These are phyloP conservation scores for Gerosis bhagava DNA, from an alignment of 2,888 invertebrate species.

Conservation along the genomic window DNA sequence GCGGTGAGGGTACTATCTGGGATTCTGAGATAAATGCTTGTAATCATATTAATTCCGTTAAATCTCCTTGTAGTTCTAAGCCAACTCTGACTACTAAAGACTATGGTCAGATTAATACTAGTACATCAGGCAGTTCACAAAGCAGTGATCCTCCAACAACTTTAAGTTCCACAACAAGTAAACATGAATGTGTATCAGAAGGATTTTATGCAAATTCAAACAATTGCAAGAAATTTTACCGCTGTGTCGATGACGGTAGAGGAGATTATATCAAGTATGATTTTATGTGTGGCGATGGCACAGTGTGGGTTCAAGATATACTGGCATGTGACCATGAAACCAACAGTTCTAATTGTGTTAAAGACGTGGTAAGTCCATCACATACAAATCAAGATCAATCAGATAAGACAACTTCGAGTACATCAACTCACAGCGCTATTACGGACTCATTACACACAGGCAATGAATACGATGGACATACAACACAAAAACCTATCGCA, in stretches of 20 bases:
- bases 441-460: too few species aligned
- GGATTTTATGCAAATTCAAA: constrained; percentile 31
- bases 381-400: constrained; percentile 11
- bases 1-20: constrained; percentile 86
- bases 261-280: constrained; percentile 72
- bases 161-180: constrained; percentile 5
- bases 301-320: constrained; percentile 81
- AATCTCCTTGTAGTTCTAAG: constrained; percentile 14
- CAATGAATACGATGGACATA: too few species aligned
- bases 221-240: constrained; percentile 38
- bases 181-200: constrained; percentile 30
- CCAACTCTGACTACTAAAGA: neutral
- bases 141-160: constrained; percentile 11
- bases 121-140: too few species aligned
- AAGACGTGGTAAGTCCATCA: constrained; percentile 4
- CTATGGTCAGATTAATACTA: too few species aligned
- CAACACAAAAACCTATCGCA: too few species aligned
- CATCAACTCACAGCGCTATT: too few species aligned
- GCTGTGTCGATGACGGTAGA: constrained; percentile 81
- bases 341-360: constrained; percentile 14
- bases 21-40: constrained; percentile 78
- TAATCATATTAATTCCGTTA: constrained; percentile 57
- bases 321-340: constrained; percentile 78
- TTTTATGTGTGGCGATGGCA: constrained; percentile 81
- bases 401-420: constrained; percentile 8